Evolutionary conservation across 1,140 invertebrate species (phyloP).

Genomic region (Magallana angulata): DNA sequence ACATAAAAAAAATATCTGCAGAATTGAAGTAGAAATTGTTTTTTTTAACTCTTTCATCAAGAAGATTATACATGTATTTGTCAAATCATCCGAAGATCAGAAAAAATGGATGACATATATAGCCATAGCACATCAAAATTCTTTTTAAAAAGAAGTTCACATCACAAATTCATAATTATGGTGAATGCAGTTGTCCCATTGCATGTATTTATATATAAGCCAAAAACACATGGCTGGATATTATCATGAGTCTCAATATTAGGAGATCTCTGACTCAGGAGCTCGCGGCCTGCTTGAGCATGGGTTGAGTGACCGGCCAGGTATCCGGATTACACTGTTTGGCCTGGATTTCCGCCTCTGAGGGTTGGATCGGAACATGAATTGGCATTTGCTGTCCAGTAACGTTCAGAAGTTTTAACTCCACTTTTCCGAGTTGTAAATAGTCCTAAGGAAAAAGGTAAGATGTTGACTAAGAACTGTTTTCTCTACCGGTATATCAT

Average conservation of each 20-base stretch:
- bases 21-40: background rate
- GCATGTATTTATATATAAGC: background rate
- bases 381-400: slow-evolving; percentile 71
- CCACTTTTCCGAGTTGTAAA: slow-evolving; percentile 75
- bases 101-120: too few relatives aligned
- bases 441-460: slow-evolving; percentile 65
- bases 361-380: slow-evolving; percentile 58
- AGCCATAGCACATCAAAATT: too few relatives aligned
- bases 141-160: too few relatives aligned
- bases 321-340: slow-evolving; percentile 73
- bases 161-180: too few relatives aligned
- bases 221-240: background rate
- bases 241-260: background rate
- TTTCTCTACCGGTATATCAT: background rate
- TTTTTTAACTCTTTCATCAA: background rate
- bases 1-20: background rate
- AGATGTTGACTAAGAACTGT: slow-evolving; percentile 45
- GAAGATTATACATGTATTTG: background rate
- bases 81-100: too few relatives aligned
- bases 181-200: too few relatives aligned
- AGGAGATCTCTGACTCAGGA: background rate
- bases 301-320: slow-evolving; percentile 76
- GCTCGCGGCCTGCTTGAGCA: slow-evolving; percentile 60
- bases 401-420: slow-evolving; percentile 75
- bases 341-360: slow-evolving; percentile 68